Percentiles rank a stretch among this genome's conserved stretches.
These are phyloP conservation scores for Desmodus rotundus DNA, from an alignment of 2,113 vertebrate species.

Conservation along the genomic window DNA sequence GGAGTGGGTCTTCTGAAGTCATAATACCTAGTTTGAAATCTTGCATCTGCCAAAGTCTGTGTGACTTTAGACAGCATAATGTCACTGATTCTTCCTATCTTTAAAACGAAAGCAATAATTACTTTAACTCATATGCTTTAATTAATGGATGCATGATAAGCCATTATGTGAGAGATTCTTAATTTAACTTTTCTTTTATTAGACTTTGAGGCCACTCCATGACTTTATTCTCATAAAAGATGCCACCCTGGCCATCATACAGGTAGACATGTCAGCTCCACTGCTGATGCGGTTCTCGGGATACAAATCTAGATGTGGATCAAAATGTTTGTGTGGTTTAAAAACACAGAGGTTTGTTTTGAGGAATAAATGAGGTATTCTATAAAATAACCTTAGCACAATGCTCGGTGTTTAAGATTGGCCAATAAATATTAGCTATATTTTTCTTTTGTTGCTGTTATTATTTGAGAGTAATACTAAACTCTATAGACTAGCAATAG, in stretches of 20 bases:
- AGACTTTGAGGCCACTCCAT: neutral
- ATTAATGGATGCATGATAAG: neutral
- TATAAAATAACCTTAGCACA: neutral
- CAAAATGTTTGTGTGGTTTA: neutral
- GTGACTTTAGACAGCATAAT: neutral
- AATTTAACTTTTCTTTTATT: neutral
- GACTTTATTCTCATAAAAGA: neutral
- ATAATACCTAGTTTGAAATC: neutral
- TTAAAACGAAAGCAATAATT: constrained; percentile 1
- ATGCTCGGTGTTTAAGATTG: neutral
- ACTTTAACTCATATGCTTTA: neutral
- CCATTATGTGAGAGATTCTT: neutral
- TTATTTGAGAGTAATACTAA: neutral
- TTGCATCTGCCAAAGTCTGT: neutral
- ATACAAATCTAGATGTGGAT: neutral
- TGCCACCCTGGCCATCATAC: neutral
- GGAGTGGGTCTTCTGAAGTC: neutral
- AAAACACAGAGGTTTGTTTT: neutral
- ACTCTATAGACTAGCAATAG: neutral
- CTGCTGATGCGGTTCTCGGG: neutral
- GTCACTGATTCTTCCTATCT: neutral
- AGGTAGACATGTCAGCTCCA: neutral
- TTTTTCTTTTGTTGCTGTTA: neutral
- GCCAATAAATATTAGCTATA: neutral
- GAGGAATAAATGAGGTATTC: neutral